Conservation (phyloP, 2,113 vertebrate genomes). For the Dasyurus viverrinus region DNA sequence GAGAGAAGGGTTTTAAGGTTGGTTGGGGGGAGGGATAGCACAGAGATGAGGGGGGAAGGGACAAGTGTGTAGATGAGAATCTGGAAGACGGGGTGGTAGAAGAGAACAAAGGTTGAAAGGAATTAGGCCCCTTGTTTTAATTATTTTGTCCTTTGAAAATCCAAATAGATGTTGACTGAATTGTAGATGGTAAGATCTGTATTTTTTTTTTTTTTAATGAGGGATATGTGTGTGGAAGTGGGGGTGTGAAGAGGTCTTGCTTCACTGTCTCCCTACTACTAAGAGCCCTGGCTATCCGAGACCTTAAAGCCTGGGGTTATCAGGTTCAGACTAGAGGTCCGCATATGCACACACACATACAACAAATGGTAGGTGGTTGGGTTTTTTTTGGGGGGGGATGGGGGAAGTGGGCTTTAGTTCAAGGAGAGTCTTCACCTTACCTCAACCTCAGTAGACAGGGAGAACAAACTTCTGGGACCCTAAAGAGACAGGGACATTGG, state of each 20-base stretch:
- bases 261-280: not conserved
- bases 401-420: too few species aligned
- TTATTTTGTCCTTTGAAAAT: conserved; percentile 1
- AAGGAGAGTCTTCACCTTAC: not conserved
- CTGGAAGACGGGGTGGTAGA: not conserved
- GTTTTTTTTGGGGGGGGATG: not conserved
- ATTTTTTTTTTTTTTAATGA: not conserved
- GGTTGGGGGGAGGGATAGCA: not conserved
- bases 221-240: not conserved
- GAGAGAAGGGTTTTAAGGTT: not conserved
- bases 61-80: not conserved
- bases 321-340: not conserved
- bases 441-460: not conserved
- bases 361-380: not conserved
- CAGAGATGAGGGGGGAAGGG: not conserved
- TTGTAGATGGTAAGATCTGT: not conserved
- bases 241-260: not conserved
- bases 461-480: not conserved
- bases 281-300: not conserved
- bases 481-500: not conserved
- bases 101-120: not conserved
- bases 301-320: not conserved
- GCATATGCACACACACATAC: not conserved
- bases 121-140: not conserved
- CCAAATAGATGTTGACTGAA: not conserved